Percentiles rank a stretch among this genome's conserved stretches.
Conservation (phyloP, 2,797 vertebrate species). For the Avahi laniger region DNA sequence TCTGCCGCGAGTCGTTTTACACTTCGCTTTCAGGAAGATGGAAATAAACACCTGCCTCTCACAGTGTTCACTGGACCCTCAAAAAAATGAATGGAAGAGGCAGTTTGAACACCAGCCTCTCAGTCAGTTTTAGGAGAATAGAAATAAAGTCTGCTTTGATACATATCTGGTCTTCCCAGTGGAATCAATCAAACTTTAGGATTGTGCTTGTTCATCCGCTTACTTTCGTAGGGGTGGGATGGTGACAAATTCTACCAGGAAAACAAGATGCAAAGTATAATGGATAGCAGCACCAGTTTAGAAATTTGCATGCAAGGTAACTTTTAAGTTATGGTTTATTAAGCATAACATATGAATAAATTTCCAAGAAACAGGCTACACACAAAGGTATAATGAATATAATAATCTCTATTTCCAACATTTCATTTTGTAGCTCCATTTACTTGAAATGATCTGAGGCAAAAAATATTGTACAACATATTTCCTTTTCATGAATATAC, state of each 20-base stretch:
- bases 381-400: conserved; percentile 54
- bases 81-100: background rate
- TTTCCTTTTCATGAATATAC: conserved; percentile 75
- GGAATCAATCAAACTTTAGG: background rate
- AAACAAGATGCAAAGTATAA: conserved; percentile 22
- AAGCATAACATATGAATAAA: background rate
- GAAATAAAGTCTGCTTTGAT: background rate
- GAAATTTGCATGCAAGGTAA: conserved; percentile 62
- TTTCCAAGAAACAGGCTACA: conserved; percentile 57
- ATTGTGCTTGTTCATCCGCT: background rate
- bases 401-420: conserved; percentile 72
- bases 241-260: background rate
- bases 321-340: conserved; percentile 61
- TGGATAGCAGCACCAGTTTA: background rate
- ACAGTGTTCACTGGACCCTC: background rate
- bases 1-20: background rate
- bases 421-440: conserved; percentile 81
- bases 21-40: background rate
- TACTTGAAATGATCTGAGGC: conserved; percentile 76
- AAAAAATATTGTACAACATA: conserved; percentile 74
- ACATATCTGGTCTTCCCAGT: background rate
- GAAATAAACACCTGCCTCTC: background rate
- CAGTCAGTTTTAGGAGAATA: background rate
- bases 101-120: background rate
- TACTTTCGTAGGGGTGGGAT: background rate